A percentile compares a stretch with the other conserved stretches of the same genome.
Evolutionary conservation across 2,888 invertebrate genomes (phyloP).

Genomic region (Odontomyia ornata): DNA sequence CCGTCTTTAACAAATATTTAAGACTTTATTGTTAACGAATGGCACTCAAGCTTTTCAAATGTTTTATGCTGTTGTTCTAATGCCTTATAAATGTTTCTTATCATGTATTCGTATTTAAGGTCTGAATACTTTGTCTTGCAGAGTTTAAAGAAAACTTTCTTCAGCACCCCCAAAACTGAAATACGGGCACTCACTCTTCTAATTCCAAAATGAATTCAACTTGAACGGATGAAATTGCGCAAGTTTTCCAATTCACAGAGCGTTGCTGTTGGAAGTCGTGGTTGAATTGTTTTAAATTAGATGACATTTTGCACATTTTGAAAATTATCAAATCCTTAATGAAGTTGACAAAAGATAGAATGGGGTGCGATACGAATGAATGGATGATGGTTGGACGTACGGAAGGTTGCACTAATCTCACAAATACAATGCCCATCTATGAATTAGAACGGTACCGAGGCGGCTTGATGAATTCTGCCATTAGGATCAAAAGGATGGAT

Average conservation of each 20-base stretch:
- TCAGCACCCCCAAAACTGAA: not conserved
- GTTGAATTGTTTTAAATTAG: conserved; percentile 26
- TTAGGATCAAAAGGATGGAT: conserved; percentile 29
- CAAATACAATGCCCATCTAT: conserved; percentile 1
- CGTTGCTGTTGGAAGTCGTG: not conserved
- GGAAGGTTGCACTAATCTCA: not conserved
- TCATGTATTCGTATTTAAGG: too few relatives aligned
- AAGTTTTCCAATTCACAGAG: conserved; percentile 18
- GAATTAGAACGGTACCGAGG: not conserved
- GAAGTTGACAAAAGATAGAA: not conserved
- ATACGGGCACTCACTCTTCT: not conserved
- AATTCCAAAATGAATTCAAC: not conserved
- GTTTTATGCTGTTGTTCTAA: too few relatives aligned
- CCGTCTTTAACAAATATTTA: too few relatives aligned
- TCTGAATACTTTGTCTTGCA: too few relatives aligned
- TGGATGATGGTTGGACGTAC: not conserved
- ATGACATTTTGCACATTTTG: conserved; percentile 24
- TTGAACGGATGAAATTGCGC: conserved; percentile 20
- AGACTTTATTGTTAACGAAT: too few relatives aligned
- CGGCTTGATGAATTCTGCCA: conserved; percentile 25
- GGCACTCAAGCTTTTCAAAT: too few relatives aligned
- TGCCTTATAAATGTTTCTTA: too few relatives aligned
- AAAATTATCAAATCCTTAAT: conserved; percentile 28
- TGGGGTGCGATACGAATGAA: not conserved
- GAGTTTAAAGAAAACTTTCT: not conserved